Conservation (phyloP, 2,797 vertebrate genomes). For the Avahi laniger region DNA sequence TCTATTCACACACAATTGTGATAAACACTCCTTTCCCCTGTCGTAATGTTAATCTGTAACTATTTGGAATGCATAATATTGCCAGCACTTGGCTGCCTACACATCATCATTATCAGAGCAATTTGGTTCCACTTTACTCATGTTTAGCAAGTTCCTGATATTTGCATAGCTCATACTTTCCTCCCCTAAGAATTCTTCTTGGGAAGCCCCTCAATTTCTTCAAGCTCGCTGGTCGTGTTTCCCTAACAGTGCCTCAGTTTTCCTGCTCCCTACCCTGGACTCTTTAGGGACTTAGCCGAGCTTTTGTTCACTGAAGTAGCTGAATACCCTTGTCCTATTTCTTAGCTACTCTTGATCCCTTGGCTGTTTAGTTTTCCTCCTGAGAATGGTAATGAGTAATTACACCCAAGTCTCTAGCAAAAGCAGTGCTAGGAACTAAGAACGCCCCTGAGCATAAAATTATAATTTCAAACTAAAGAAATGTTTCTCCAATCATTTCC, state of each 20-base stretch:
- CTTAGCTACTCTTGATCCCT: not conserved
- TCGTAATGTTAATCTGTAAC: not conserved
- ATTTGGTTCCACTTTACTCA: not conserved
- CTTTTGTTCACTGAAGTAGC: not conserved
- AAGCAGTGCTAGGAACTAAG: slow-evolving; percentile 22
- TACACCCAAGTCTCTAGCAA: not conserved
- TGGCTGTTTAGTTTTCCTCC: not conserved
- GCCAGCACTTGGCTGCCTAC: not conserved
- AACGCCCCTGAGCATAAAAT: slow-evolving; percentile 1
- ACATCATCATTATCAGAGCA: not conserved
- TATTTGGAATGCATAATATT: not conserved
- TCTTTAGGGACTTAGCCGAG: not conserved
- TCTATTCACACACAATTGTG: not conserved
- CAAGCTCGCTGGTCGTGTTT: not conserved
- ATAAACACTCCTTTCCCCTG: not conserved
- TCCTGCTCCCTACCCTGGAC: not conserved
- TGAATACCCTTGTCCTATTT: not conserved
- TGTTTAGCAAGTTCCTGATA: not conserved
- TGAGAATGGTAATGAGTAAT: not conserved
- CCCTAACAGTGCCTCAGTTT: not conserved
- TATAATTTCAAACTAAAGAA: not conserved
- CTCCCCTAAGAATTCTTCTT: not conserved
- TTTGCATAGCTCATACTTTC: not conserved
- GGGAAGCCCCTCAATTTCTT: not conserved
- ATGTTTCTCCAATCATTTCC: slow-evolving; percentile 35